These are phyloP conservation scores for Encarsia formosa DNA, from an alignment of 2,888 invertebrate genomes.

Conservation along the genomic window DNA sequence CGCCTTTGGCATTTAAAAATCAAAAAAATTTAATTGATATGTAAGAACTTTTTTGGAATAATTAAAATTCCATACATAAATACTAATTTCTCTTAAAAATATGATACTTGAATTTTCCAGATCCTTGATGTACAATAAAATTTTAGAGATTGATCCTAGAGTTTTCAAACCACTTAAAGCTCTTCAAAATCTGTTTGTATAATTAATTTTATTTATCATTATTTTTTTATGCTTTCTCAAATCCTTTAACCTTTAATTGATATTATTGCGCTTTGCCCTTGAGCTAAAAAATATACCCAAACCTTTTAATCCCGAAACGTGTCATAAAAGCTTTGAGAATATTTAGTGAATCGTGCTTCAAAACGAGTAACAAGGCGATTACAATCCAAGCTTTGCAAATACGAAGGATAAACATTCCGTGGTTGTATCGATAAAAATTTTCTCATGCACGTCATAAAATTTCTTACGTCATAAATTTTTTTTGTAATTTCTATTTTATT, in stretches of 20 bases:
- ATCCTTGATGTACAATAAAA: constrained; percentile 53
- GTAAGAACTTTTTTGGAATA: too few relatives aligned
- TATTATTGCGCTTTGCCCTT: too few relatives aligned
- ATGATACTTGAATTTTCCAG: too few relatives aligned
- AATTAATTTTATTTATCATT: too few relatives aligned
- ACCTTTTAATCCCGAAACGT: constrained; percentile 4
- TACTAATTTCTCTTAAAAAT: too few relatives aligned
- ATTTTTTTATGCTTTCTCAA: too few relatives aligned
- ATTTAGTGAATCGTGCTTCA: not conserved
- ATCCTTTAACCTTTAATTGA: too few relatives aligned
- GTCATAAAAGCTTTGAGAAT: not conserved
- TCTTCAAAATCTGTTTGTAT: constrained; percentile 52
- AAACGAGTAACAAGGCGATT: not conserved
- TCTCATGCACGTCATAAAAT: too few relatives aligned
- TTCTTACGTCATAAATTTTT: too few relatives aligned
- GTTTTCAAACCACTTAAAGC: constrained; percentile 49
- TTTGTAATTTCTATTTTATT: not conserved
- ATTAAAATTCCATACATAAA: too few relatives aligned
- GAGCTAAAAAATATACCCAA: too few relatives aligned
- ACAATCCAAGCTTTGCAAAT: not conserved
- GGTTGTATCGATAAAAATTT: too few relatives aligned
- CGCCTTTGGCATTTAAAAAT: constrained; percentile 51
- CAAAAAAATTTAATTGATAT: constrained; percentile 52
- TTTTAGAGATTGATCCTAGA: constrained; percentile 49
- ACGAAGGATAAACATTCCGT: not conserved